Base-by-base conservation (phyloP, 2,797 vertebrate species). In the Danio aesculapii region DNA sequence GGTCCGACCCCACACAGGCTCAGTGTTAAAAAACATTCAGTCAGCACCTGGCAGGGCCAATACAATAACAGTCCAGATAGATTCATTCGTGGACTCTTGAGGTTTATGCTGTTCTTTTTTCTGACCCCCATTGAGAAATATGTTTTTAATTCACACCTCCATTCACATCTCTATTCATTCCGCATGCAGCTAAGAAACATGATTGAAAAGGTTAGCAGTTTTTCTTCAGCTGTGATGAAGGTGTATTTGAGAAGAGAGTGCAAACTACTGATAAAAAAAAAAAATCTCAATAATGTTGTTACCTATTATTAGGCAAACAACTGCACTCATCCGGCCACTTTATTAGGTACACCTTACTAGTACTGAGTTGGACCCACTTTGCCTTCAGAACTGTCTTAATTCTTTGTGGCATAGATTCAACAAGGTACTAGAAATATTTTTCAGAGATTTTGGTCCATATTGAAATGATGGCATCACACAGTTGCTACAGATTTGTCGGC, bases 61-160 rank as follows among this genome's bases (percentile, higher is more conserved):
- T 87, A 88, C 84, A 90, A 90, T 88, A 89, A 91, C 66, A 79
- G 77, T 74, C 80, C 72, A 81, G 87, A 90, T 89, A 88, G 90
- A 92, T 92, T 90, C 81, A 83, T 90, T 90, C 87, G 85, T 85
- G 77, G 62, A 85, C 83, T 82, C 85, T 75, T 11, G 63, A 71
- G 76, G 19, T 81, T 81, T 83, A 84, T 49, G 79, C 75, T 77
- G 79, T 84, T 76, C 61, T 70, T 82, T 55, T 49, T n/a, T 21
- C 58, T 44, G 64, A 49, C 52, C 58, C 68, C n/a, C 41, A 17
- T 5, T 77, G 74, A 70, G 83, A 91, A 92, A 93, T 90, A 59
- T 86, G 87, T 90, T 92, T 92, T 93, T 89, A 89, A 91, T 92
- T 92, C 90, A 92, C 89, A 90, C 88, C 79, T 84, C 43, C 5